Base-by-base conservation (phyloP, 2,797 vertebrate species). In the Argentina silus region DNA sequence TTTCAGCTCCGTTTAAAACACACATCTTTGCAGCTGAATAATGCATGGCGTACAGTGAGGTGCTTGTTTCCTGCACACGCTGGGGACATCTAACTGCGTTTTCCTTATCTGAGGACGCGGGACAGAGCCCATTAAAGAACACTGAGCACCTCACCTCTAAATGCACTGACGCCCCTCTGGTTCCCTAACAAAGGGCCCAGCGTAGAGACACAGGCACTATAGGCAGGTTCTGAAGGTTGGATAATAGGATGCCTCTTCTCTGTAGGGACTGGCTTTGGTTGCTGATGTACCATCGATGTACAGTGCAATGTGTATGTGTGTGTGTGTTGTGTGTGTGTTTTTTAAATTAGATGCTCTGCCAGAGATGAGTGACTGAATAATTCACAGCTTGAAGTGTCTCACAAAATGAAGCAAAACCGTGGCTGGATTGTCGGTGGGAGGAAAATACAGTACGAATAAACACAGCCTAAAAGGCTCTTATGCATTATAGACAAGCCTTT, bases 1-100 rank as follows among this genome's bases (percentile, higher is more conserved):
- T 97, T 98, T 98, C 94, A 97, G 93, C 90, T 93, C 93, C 91
- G 84, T 97, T 97, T 96, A 95, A 97, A 95, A 95, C 87, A 78
- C 91, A 89, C 93, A 94, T 96, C 95, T 96, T 93, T 90, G 89
- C 87, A 91, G 87, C 85, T 98, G 94, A 97, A 97, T 98, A 96
- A 97, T 98, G 95, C 95, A 98, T 96, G 92, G 91, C 81, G 81
- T 93, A 95, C 93, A 93, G 94, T 92, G 87, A 67, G 93, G 87
- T 89, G 91, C 94, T 93, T 94, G 93, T 95, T 94, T 96, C 91
- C 78, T 86, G 90, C 88, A 88, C 83, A 88, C 87, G 89, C 91
- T 92, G 94, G 92, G 94, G 94, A 96, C 95, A 96, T 96, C 95
- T 80, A 90, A 91, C 85, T 82, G 85, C 53, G 68, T 73, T 91